Evolutionary conservation across 2,113 vertebrate genomes (phyloP).

Genomic region (Plestiodon gilberti): DNA sequence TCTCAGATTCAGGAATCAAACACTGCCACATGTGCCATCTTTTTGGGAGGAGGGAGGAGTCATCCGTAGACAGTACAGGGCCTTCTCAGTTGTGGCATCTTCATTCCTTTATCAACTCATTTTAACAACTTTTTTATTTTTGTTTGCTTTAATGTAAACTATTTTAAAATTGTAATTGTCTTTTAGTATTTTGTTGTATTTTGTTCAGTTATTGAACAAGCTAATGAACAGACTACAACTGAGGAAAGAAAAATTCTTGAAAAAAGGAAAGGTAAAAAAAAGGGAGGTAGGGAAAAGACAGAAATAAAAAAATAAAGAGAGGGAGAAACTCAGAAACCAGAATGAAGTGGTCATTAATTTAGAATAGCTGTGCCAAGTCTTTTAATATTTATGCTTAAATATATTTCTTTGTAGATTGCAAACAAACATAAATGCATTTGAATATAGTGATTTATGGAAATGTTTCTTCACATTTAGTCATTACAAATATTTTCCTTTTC

Average conservation of each 20-base stretch:
- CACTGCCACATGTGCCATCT: not conserved
- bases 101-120: no score
- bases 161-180: no score
- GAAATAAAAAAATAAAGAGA: no score
- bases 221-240: not conserved
- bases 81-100: not conserved
- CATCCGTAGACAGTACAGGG: not conserved
- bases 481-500: not conserved
- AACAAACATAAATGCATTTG: no score
- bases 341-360: not conserved
- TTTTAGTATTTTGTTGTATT: no score
- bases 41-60: not conserved
- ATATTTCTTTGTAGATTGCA: no score
- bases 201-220: not conserved
- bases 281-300: not conserved
- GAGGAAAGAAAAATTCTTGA: no score
- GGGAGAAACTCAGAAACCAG: no score
- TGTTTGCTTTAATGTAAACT: not conserved
- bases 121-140: not conserved
- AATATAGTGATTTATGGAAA: not conserved
- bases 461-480: no score
- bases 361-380: no score
- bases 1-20: not conserved
- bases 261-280: no score
- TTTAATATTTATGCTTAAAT: no score